Percentiles rank a stretch among this genome's conserved stretches.
phyloP scores from a whole-genome alignment of 2,113 vertebrate genomes.

The Austrofundulus limnaeus region DNA sequence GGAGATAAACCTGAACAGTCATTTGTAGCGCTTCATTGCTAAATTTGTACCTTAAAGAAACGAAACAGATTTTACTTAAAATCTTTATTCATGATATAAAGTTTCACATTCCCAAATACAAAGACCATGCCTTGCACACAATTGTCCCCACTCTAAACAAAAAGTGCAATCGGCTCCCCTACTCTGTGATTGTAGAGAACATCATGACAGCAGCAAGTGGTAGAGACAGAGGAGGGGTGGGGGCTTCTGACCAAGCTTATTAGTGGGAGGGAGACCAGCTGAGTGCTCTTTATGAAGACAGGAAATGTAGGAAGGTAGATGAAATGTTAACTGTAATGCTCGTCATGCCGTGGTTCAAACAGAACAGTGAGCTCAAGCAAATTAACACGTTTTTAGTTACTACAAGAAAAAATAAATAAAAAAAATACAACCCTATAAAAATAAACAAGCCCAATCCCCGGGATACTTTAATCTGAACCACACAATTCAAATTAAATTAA shows the following conservation, averaged over 20 bases:
- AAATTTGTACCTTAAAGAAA: too few relatives aligned
- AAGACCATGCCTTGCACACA: constrained; percentile 65
- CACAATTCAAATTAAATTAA: constrained; percentile 65
- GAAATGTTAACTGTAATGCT: too few relatives aligned
- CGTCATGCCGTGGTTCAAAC: constrained; percentile 41
- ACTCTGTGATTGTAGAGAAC: constrained; percentile 29
- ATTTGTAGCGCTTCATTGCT: too few relatives aligned
- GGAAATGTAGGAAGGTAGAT: too few relatives aligned
- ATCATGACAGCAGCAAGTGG: constrained; percentile 50
- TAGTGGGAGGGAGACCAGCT: constrained; percentile 35
- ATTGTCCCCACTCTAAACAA: constrained; percentile 42
- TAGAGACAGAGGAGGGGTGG: constrained; percentile 27
- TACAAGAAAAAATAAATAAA: constrained; percentile 33
- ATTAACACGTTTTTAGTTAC: constrained; percentile 44
- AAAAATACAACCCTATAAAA: constrained; percentile 46
- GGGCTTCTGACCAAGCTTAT: too few relatives aligned
- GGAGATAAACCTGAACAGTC: too few relatives aligned
- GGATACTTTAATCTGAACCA: constrained; percentile 57
- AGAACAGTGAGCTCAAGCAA: constrained; percentile 32
- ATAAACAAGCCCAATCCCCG: constrained; percentile 49
- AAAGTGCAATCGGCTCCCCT: constrained; percentile 57
- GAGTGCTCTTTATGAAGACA: constrained; percentile 2
- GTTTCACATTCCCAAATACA: constrained; percentile 73
- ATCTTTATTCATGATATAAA: constrained; percentile 78
- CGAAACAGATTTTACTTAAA: constrained; percentile 57